phyloP scores from a whole-genome alignment of 1,140 invertebrate species.

The Steinernema khuongi region DNA sequence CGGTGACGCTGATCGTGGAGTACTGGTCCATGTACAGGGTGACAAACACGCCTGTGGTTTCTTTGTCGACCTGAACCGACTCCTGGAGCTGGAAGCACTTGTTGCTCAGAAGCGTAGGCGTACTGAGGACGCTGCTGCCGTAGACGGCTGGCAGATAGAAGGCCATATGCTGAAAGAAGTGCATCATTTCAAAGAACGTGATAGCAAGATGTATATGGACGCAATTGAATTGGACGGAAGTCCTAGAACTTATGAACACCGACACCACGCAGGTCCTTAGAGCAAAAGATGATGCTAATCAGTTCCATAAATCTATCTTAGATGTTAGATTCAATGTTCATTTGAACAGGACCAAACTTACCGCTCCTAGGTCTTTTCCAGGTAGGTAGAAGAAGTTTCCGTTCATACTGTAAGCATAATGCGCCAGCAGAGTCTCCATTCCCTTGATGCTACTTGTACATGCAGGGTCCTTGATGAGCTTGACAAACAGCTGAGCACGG shows the following conservation, averaged over 20 bases:
- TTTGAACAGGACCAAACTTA: too few species aligned
- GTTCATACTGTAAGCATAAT: slow-evolving; percentile 28
- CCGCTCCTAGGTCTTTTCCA: slow-evolving; percentile 11
- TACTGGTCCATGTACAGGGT: slow-evolving; percentile 1
- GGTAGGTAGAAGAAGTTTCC: slow-evolving; percentile 27
- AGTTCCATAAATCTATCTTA: too few species aligned
- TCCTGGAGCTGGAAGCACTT: slow-evolving; percentile 1
- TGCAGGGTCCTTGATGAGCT: not conserved
- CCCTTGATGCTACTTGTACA: not conserved
- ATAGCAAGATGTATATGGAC: too few species aligned
- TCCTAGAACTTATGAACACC: too few species aligned
- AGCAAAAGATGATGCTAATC: too few species aligned
- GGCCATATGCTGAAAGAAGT: slow-evolving; percentile 22
- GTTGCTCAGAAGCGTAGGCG: slow-evolving; percentile 15
- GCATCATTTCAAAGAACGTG: too few species aligned
- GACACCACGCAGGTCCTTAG: too few species aligned
- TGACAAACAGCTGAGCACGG: not conserved
- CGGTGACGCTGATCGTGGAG: slow-evolving; percentile 12
- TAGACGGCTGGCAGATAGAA: slow-evolving; percentile 26
- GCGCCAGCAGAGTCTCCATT: slow-evolving; percentile 11
- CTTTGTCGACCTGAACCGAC: slow-evolving; percentile 19
- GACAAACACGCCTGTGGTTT: slow-evolving; percentile 24
- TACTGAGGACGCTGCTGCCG: slow-evolving; percentile 19
- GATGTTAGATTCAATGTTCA: too few species aligned
- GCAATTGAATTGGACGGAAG: too few species aligned